Base-by-base conservation (phyloP, 2,888 invertebrate genomes). In the Chaetogeoica ovagalla region DNA sequence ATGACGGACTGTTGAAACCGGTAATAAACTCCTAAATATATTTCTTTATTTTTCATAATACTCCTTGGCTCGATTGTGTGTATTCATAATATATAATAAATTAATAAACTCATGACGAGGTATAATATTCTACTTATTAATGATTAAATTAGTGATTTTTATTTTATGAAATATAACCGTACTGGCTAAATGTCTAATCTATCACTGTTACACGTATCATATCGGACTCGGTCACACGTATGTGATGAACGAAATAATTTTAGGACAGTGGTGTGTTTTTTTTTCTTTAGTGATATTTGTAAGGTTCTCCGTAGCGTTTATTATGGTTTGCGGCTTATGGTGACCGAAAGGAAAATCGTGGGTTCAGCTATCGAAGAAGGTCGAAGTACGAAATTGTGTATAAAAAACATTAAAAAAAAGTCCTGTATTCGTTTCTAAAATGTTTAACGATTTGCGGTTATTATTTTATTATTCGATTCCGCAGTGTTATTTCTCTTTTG, bases 241-340 rank as follows among this genome's bases (percentile, higher is more conserved):
- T 65, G 17, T 11, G 74, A 74, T 74, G 65, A 74, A 57, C 21
- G 63, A 63, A 30, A 74, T 37, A 30, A 74, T 37, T 21, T 11
- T 60, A 48, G 30, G 37, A n/a, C 55, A 55, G 13, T 37, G 52
- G 17, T 0, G 4, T 19, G 62, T 48, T 1, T 48, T 17, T 62
- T 15, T n/a, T n/a, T 8, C n/a, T 63, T 62, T 69, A 43, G 2
- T 57, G 21, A 9, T 37, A 11, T 19, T 43, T 48, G 11, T 48
- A 72, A 72, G 62, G 73, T 73, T 73, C n/a, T 43, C 23, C 23
- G 23, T 8, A 43, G 21, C 9, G 23, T 39, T 70, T 48, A 13
- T 48, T 48, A 71, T 8, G 19, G 21, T 62, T 30, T 52, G 73
- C 15, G 62, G 73, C 21, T n/a, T n/a, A n/a, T n/a, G 30, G 48